Base-by-base conservation (phyloP, 2,797 vertebrate genomes). In the Paguma larvata region DNA sequence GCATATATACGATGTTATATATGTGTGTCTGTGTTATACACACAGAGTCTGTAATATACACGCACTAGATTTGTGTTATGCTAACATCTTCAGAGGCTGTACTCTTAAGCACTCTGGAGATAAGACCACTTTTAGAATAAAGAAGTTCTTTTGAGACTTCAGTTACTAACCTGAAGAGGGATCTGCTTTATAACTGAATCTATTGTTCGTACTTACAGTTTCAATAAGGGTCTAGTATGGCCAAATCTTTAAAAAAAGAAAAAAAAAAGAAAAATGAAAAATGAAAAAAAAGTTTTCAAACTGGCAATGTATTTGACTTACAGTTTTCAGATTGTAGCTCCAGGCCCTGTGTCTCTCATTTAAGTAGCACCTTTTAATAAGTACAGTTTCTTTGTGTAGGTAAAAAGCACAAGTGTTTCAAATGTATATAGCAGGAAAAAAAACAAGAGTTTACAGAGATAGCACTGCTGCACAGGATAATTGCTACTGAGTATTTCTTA, bases 361-460 rank as follows among this genome's bases (percentile, higher is more conserved):
- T 97, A 97, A 98, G 97, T 98, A 98, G 97, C 97, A 97, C 93
- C 94, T 98, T 97, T 98, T 96, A 98, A 96, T 97, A 84, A 98
- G 96, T 95, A 97, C 97, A 97, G 85, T 98, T 98, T 96, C 86
- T 98, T 97, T 98, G 97, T 98, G 97, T 98, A 97, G 87, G 96
- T 87, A 98, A 99, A 98, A 98, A 99, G 98, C 98, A 99, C 98
- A 99, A 99, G 97, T 97, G 90, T 98, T 98, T 97, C 97, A 98
- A 97, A 98, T 98, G 97, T 98, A 98, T 38, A 98, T 98, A 98
- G 83, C 96, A 89, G 92, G 98, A 89, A 62, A 96, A 98, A 63
- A 72, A 78, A 80, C 96, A 84, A 89, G 70, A 16, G 85, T 98
- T 98, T 98, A 98, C 97, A 98, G 87, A 97, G 77, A 75, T 56